A percentile compares a stretch with the other conserved stretches of the same genome.
These are phyloP conservation scores for Brachyistius frenatus DNA, from an alignment of 2,113 vertebrate genomes.

Conservation along the genomic window DNA sequence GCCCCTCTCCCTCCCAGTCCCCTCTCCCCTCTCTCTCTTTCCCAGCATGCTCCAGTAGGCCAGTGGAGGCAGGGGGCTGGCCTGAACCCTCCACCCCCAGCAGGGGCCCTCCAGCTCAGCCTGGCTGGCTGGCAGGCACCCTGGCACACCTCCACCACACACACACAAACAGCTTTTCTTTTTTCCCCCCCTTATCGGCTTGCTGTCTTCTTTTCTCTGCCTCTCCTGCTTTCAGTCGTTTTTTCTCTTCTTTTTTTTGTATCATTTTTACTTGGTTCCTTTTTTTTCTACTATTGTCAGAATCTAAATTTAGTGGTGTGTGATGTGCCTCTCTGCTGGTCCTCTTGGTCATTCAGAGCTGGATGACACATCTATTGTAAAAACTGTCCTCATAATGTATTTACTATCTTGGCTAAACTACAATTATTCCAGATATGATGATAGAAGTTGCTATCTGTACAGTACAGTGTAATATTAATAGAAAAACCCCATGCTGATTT, in stretches of 20 bases:
- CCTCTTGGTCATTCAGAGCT: slow-evolving; percentile 12
- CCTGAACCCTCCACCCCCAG: slow-evolving; percentile 78
- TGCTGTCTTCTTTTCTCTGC: slow-evolving; percentile 27
- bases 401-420: slow-evolving; percentile 3
- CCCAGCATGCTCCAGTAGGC: slow-evolving; percentile 75
- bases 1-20: not conserved
- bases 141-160: slow-evolving; percentile 71
- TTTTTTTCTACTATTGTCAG: not conserved
- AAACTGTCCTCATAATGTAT: slow-evolving; percentile 2
- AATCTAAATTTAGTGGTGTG: slow-evolving; percentile 16
- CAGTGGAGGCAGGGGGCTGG: slow-evolving; percentile 75
- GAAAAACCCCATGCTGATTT: too few species aligned
- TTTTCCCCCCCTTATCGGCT: slow-evolving; percentile 3
- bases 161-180: slow-evolving; percentile 14
- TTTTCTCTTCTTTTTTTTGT: not conserved
- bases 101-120: slow-evolving; percentile 72
- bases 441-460: too few species aligned
- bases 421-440: too few species aligned
- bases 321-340: not conserved
- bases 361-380: not conserved
- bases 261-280: not conserved
- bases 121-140: slow-evolving; percentile 73
- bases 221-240: slow-evolving; percentile 23
- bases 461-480: too few species aligned
- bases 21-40: slow-evolving; percentile 39